These are phyloP conservation scores for Vombatus ursinus DNA, from an alignment of 2,113 vertebrate species.

Conservation along the genomic window DNA sequence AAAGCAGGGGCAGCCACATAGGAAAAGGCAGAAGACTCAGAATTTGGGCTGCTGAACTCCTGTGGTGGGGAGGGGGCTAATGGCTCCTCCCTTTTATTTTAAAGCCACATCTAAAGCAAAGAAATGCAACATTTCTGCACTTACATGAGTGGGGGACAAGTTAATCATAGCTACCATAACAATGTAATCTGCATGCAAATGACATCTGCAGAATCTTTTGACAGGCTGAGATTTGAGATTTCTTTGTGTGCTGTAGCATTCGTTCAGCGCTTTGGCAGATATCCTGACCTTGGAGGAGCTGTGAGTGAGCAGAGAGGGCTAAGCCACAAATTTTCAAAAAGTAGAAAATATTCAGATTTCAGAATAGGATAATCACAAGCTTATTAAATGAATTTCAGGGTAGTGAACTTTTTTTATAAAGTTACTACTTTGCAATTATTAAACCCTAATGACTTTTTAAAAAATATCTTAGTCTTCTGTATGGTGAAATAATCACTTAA, in stretches of 20 bases:
- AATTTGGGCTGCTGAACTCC: constrained; percentile 37
- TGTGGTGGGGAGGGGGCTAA: constrained; percentile 36
- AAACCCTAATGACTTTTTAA: constrained; percentile 61
- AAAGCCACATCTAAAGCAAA: constrained; percentile 22
- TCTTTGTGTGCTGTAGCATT: constrained; percentile 70
- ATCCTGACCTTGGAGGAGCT: constrained; percentile 68
- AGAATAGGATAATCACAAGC: constrained; percentile 65
- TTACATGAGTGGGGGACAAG: constrained; percentile 64
- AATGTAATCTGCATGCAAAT: constrained; percentile 78
- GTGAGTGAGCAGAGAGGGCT: constrained; percentile 49
- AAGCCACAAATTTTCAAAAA: constrained; percentile 69
- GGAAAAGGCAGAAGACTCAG: constrained; percentile 50
- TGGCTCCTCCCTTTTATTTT: constrained; percentile 36
- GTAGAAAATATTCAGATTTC: constrained; percentile 76
- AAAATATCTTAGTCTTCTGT: constrained; percentile 59
- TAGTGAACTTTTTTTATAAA: constrained; percentile 51
- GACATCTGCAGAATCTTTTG: constrained; percentile 76
- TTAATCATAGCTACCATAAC: constrained; percentile 68
- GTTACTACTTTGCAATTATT: constrained; percentile 56
- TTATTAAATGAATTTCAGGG: constrained; percentile 71
- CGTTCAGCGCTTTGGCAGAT: constrained; percentile 34
- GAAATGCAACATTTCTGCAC: constrained; percentile 63
- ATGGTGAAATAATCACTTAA: constrained; percentile 48
- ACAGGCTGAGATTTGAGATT: constrained; percentile 64
- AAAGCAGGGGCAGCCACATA: constrained; percentile 39